Conservation (phyloP, 1,140 invertebrate species). For the Calliphora vicina region DNA sequence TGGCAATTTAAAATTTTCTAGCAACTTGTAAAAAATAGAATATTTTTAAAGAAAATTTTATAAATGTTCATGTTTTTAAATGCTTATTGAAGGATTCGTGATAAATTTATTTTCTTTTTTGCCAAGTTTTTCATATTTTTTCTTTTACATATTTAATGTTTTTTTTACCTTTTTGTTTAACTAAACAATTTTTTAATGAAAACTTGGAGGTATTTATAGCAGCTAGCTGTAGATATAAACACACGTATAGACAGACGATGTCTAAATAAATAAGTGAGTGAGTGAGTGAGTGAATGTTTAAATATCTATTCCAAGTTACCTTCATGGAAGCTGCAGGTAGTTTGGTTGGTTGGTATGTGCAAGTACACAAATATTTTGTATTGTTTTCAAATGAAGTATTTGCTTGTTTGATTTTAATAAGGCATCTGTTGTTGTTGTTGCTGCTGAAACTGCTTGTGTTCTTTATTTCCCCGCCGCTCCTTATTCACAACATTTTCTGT, state of each 20-base stretch:
- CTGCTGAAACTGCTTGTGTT: background rate
- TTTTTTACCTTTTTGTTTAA: background rate
- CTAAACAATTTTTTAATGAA: constrained; percentile 9
- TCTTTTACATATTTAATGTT: background rate
- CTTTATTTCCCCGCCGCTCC: too few relatives aligned
- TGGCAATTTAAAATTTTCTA: too few relatives aligned
- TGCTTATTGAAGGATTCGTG: background rate
- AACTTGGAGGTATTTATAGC: constrained; percentile 12
- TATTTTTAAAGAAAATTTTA: too few relatives aligned
- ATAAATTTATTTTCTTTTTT: background rate
- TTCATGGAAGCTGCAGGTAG: background rate
- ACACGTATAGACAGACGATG: background rate
- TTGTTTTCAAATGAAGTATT: constrained; percentile 10
- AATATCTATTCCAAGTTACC: background rate
- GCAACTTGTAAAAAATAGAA: too few relatives aligned
- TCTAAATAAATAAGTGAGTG: background rate
- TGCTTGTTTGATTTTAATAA: constrained; percentile 14
- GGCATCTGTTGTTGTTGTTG: background rate
- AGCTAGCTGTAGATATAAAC: background rate
- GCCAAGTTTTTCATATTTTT: background rate
- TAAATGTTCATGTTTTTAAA: background rate
- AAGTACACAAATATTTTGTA: background rate
- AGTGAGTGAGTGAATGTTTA: background rate
- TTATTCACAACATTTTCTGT: background rate
- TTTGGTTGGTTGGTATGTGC: background rate